phyloP scores from a whole-genome alignment of 2,888 invertebrate species.

The Spilosoma lubricipeda region DNA sequence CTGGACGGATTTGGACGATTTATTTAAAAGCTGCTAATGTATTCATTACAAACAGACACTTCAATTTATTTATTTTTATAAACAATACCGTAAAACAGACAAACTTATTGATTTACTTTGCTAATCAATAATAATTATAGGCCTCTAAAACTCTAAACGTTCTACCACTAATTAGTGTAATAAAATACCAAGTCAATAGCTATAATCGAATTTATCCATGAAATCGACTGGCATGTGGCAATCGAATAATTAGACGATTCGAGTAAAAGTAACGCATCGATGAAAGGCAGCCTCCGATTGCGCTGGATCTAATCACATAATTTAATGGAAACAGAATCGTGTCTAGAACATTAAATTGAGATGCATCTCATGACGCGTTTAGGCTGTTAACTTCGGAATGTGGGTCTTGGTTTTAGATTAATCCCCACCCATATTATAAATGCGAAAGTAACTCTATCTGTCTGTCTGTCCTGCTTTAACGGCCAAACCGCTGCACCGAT shows the following conservation, averaged over 20 bases:
- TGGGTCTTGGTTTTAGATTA: background rate
- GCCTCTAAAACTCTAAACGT: background rate
- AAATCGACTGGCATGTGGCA: conserved; percentile 14
- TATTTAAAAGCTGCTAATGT: too few relatives aligned
- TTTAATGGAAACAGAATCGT: conserved; percentile 36
- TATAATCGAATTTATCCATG: conserved; percentile 7
- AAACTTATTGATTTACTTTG: background rate
- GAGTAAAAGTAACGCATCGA: conserved; percentile 29
- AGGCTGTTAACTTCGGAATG: conserved; percentile 5
- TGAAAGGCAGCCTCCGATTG: background rate
- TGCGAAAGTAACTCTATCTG: too few relatives aligned
- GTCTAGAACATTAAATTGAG: conserved; percentile 34
- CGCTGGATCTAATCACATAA: conserved; percentile 7
- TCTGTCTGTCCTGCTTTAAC: too few relatives aligned
- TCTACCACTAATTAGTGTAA: background rate
- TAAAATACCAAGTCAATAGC: background rate
- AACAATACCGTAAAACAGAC: background rate
- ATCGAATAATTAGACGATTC: conserved; percentile 21
- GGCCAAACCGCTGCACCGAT: too few relatives aligned
- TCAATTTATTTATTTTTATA: too few relatives aligned
- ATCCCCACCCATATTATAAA: too few relatives aligned
- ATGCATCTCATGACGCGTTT: conserved; percentile 25
- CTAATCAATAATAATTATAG: background rate
- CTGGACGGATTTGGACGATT: too few relatives aligned
- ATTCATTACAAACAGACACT: too few relatives aligned